Conservation (phyloP, 2,888 invertebrate genomes). For the Protonemura montana region DNA sequence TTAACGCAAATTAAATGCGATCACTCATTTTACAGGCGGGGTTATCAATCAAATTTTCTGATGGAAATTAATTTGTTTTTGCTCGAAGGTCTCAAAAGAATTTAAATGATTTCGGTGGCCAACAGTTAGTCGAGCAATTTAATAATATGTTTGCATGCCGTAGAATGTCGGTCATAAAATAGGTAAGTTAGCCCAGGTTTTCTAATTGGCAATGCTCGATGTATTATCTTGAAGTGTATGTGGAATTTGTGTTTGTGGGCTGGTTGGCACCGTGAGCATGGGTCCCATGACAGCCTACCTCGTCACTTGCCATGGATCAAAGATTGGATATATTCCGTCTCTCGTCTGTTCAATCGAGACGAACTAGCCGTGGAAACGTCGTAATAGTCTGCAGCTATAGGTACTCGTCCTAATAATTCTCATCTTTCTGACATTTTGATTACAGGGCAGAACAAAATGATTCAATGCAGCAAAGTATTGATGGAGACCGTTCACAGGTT, state of each 20-base stretch:
- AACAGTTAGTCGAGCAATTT: neutral
- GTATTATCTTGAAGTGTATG: too few species aligned
- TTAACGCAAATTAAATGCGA: slow-evolving; percentile 17
- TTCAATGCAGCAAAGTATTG: slow-evolving; percentile 36
- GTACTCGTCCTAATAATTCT: slow-evolving; percentile 47
- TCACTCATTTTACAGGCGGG: neutral
- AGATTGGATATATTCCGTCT: slow-evolving; percentile 1
- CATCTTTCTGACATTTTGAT: slow-evolving; percentile 47
- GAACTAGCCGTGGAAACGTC: slow-evolving; percentile 31
- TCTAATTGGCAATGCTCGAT: neutral
- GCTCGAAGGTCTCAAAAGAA: slow-evolving; percentile 22
- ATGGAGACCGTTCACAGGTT: slow-evolving; percentile 46
- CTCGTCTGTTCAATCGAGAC: slow-evolving; percentile 14
- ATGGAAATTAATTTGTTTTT: slow-evolving; percentile 8
- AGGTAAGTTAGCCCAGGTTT: too few species aligned
- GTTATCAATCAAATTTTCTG: slow-evolving; percentile 25
- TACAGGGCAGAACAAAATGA: slow-evolving; percentile 45
- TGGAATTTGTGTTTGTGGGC: too few species aligned
- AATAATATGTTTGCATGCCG: neutral
- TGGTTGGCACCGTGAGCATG: too few species aligned
- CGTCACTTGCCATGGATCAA: neutral
- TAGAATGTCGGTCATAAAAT: neutral
- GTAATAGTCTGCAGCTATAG: slow-evolving; percentile 38
- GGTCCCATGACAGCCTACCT: too few species aligned
- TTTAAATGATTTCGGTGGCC: neutral